Base-by-base conservation (phyloP, 2,888 invertebrate species). In the Meta bourneti region DNA sequence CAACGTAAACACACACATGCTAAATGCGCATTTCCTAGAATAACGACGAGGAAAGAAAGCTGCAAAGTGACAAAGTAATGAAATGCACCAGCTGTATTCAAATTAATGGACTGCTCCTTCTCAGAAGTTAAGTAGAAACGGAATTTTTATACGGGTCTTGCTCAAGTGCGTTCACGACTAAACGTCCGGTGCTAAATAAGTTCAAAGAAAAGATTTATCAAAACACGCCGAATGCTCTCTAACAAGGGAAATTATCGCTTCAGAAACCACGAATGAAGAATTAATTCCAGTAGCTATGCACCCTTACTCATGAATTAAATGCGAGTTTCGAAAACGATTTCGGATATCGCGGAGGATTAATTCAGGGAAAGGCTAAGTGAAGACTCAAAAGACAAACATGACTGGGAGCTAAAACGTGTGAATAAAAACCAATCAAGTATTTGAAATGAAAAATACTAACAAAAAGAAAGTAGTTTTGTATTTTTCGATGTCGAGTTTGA, bases 231-330 rank as follows among this genome's bases (percentile, higher is more conserved):
- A 77, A 79, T 61, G 61, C 79, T 61, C 79, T 79, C 61, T 61
- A 61, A 34, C 61, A 61, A 79, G 79, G 61, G 11, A 79, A 61
- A 61, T 79, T 11, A 20, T 34, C 79, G 79, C 79, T 79, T 79
- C 79, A 79, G 79, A 54, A 79, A 79, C 16, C 79, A 61, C 54
- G 79, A 79, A 79, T 79, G 61, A 13, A n/a, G 79, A 79, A 79
- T 79, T 54, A 61, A 79, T 79, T 79, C 79, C 20, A 61, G 79
- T 61, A 79, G 79, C 79, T 61, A 79, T 79, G 79, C 79, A 79
- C 61, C 54, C 79, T 79, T 79, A 34, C 54, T 54, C 79, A 79
- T 79, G 79, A 79, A 79, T 61, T 61, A 34, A 54, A 79, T 79
- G 79, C 20, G 61, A 61, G 61, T 79, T 34, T 61, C 20, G 13